A percentile compares a stretch with the other conserved stretches of the same genome.
phyloP scores from a whole-genome alignment of 2,113 vertebrate species.

The Paradoxurus hermaphroditus region DNA sequence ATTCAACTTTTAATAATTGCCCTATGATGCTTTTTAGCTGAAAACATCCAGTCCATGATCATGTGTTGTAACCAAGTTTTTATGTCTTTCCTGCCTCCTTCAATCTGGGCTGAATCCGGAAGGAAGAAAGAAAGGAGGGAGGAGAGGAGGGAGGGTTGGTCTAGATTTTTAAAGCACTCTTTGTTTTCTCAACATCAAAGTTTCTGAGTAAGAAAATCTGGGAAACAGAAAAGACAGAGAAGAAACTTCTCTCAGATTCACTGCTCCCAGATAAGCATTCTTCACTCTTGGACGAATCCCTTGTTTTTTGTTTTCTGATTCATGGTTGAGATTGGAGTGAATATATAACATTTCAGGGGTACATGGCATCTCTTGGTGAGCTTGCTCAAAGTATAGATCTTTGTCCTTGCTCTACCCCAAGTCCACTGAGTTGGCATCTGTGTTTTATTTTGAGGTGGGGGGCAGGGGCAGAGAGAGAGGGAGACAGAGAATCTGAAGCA shows the following conservation, averaged over 20 bases:
- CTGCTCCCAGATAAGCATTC: background rate
- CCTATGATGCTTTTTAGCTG: background rate
- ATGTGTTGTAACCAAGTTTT: background rate
- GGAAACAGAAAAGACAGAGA: background rate
- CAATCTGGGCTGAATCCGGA: background rate
- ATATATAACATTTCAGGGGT: background rate
- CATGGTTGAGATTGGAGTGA: background rate
- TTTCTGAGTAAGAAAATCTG: background rate
- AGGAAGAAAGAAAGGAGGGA: background rate
- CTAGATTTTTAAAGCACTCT: background rate
- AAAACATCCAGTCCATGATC: background rate
- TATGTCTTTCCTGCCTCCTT: background rate
- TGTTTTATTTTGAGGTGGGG: too few relatives aligned
- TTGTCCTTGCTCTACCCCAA: background rate
- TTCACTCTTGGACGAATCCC: background rate
- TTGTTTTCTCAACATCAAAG: background rate
- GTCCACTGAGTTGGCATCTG: background rate
- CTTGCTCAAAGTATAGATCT: background rate
- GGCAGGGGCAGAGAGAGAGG: too few relatives aligned
- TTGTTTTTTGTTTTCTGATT: background rate
- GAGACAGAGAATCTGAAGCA: too few relatives aligned
- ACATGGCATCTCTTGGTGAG: background rate
- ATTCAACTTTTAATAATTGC: background rate
- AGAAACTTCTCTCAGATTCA: background rate
- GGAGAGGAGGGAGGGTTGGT: accelerated